phyloP scores from a whole-genome alignment of 2,797 vertebrate genomes.

The Eospalax fontanierii region DNA sequence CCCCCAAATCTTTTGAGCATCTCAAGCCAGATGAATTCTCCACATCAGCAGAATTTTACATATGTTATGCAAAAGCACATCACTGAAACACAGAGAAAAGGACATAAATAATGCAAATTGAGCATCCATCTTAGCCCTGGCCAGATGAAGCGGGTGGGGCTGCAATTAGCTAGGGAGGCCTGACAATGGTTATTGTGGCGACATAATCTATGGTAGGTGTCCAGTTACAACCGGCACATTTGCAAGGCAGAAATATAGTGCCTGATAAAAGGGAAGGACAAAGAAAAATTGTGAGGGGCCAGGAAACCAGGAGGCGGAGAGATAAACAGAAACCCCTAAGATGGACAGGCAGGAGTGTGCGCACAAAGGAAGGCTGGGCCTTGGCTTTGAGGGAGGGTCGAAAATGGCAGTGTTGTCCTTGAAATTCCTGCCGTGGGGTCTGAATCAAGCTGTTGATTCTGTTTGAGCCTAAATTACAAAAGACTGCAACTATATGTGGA shows the following conservation, averaged over 20 bases:
- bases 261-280: not conserved
- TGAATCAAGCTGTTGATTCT: slow-evolving; percentile 61
- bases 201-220: slow-evolving; percentile 19
- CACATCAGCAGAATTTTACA: slow-evolving; percentile 79
- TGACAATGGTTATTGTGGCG: not conserved
- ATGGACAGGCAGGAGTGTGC: not conserved
- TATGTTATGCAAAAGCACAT: slow-evolving; percentile 80
- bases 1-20: slow-evolving; percentile 52
- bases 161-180: slow-evolving; percentile 41
- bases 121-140: slow-evolving; percentile 53
- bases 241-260: slow-evolving; percentile 60
- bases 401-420: not conserved
- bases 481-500: slow-evolving; percentile 55
- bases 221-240: not conserved
- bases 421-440: not conserved
- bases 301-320: not conserved
- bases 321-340: not conserved
- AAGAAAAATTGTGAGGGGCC: slow-evolving; percentile 10
- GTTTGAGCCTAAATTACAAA: slow-evolving; percentile 37
- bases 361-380: not conserved
- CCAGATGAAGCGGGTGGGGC: slow-evolving; percentile 56
- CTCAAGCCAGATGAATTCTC: slow-evolving; percentile 76
- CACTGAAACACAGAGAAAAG: slow-evolving; percentile 53
- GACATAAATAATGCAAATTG: slow-evolving; percentile 80
- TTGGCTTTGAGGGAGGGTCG: not conserved